Percentiles rank a stretch among this genome's conserved stretches.
These are phyloP conservation scores for Collichthys lucidus DNA, from an alignment of 2,113 vertebrate species.

Conservation along the genomic window DNA sequence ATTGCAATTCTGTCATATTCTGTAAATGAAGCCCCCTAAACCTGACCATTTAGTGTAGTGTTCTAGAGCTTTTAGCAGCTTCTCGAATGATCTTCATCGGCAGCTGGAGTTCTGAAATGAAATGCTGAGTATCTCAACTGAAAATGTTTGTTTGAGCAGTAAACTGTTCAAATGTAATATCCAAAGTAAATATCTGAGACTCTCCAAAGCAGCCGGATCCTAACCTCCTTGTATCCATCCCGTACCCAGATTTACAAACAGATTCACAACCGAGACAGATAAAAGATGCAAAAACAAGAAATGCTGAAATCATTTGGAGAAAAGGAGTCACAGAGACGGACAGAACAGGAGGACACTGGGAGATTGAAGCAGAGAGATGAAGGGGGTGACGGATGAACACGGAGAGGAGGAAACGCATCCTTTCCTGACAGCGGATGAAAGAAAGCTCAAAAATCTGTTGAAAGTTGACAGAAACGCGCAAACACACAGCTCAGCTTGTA, in stretches of 20 bases:
- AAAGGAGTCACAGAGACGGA: constrained; percentile 28
- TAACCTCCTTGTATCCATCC: constrained; percentile 16
- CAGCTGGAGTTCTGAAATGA: not conserved
- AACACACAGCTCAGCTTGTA: constrained; percentile 40
- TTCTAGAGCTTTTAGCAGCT: not conserved
- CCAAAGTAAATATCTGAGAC: not conserved
- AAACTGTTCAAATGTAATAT: not conserved
- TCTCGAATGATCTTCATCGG: not conserved
- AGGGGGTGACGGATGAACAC: constrained; percentile 42
- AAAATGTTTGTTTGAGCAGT: not conserved
- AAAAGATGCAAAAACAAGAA: constrained; percentile 32
- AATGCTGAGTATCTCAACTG: not conserved
- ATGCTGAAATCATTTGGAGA: constrained; percentile 18
- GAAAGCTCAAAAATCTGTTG: constrained; percentile 23
- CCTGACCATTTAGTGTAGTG: not conserved
- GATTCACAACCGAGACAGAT: constrained; percentile 27
- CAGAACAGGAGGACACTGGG: constrained; percentile 5
- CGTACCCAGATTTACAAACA: constrained; percentile 20
- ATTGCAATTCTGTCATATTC: too few relatives aligned
- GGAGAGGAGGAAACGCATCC: constrained; percentile 22
- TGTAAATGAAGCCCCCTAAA: too few relatives aligned
- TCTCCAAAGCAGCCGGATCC: constrained; percentile 13
- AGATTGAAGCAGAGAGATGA: constrained; percentile 28
- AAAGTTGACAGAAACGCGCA: constrained; percentile 39
- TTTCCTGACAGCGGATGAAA: constrained; percentile 49